Base-by-base conservation (phyloP, 2,113 vertebrate genomes). In the Melanotaenia duboulayi region DNA sequence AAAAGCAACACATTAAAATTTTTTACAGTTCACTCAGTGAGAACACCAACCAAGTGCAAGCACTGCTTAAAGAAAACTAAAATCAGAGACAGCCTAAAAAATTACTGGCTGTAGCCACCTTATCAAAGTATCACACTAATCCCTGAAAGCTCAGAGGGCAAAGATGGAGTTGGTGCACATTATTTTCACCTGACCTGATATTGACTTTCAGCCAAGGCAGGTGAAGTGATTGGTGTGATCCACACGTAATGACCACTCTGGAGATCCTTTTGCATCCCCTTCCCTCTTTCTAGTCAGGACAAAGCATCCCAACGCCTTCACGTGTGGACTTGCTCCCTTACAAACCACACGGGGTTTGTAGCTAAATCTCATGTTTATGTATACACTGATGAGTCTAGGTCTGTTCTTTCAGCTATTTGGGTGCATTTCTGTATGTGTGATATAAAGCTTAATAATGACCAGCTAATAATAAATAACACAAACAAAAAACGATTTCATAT, bases 161-260 rank as follows among this genome's bases (percentile, higher is more conserved):
- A 48, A 59, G 39, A 57, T 23, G 49, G 58, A 71, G 24, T 10
- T 22, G 4, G 2, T 8, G 28, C 44, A 54, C 56, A 5, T 13
- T 66, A 49, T 65, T 37, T 55, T 64, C 37, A 35, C 51, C 24
- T 68, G 84, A 81, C 77, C 61, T 48, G 35, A 49, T 20, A 37
- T 32, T 35, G 11, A 20, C 39, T 14, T 23, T 49, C 42, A 59
- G 48, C 40, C 6, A 9, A 4, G 23, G 58, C 25, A 44, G 62
- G 46, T 58, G 8, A 32, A 32, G 57, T 35, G 6, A 22, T 44
- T 7, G 19, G 37, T 59, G 67, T 54, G 54, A 61, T 37, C 28
- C 24, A 14, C 25, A 1, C 40, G 52, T 83, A 82, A 83, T 85
- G 75, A 81, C 60, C 77, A 73, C 37, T 67, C 61, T 40, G 63